Conservation (phyloP, 2,888 invertebrate species). For the Cacoxenus indagator region DNA sequence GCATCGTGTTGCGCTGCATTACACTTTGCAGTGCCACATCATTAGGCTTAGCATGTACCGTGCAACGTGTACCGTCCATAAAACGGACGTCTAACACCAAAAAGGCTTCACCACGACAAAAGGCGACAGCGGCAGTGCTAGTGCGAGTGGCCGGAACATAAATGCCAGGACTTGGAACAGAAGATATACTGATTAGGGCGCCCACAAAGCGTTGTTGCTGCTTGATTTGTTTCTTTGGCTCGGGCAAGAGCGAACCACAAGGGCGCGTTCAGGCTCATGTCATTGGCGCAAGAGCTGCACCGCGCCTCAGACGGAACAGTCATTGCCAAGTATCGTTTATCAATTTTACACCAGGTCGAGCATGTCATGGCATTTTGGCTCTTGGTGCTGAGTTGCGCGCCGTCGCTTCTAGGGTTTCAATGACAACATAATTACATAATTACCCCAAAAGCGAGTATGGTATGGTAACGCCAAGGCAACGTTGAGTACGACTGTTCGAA, state of each 20-base stretch:
- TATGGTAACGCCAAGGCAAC: neutral
- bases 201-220: neutral
- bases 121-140: neutral
- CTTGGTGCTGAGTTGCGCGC: neutral
- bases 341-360: constrained; percentile 14
- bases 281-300: neutral
- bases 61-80: constrained; percentile 25
- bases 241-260: too few species aligned
- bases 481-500: neutral
- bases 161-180: neutral
- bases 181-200: neutral
- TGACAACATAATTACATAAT: constrained; percentile 67
- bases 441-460: constrained; percentile 32
- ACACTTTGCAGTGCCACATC: neutral
- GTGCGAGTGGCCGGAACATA: too few species aligned
- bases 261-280: neutral
- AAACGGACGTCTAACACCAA: constrained; percentile 24
- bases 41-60: neutral
- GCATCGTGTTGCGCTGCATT: constrained; percentile 42
- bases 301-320: neutral
- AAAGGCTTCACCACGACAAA: neutral
- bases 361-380: neutral
- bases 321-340: constrained; percentile 10
- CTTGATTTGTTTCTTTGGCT: neutral
- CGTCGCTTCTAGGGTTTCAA: constrained; percentile 10